Conservation (phyloP, 1,140 invertebrate genomes). For the Drosophila watanabei region DNA sequence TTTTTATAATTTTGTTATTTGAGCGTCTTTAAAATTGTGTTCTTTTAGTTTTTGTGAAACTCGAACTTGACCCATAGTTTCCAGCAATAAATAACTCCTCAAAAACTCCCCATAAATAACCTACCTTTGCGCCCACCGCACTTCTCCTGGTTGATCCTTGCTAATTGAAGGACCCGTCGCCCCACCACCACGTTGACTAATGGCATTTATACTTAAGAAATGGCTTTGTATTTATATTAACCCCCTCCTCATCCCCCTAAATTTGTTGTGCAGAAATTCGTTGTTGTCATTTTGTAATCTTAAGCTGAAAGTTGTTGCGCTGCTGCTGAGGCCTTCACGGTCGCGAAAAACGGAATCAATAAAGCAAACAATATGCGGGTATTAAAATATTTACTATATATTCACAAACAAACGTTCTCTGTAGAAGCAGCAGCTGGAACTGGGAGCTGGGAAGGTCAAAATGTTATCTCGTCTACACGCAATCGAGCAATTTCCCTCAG, state of each 20-base stretch:
- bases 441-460: constrained; percentile 62
- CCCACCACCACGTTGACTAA: constrained; percentile 40
- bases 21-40: not conserved
- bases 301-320: constrained; percentile 62
- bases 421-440: constrained; percentile 1
- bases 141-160: not conserved
- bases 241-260: not conserved
- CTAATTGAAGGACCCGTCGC: constrained; percentile 8
- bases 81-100: not conserved
- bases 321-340: constrained; percentile 37
- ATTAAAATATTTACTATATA: constrained; percentile 46
- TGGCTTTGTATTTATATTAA: constrained; percentile 58
- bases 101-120: constrained; percentile 5
- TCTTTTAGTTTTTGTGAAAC: not conserved
- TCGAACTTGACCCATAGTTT: constrained; percentile 3
- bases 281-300: constrained; percentile 69
- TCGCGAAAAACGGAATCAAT: constrained; percentile 49
- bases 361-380: constrained; percentile 57
- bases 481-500: constrained; percentile 42
- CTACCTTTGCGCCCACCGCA: not conserved
- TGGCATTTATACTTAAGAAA: constrained; percentile 73
- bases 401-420: constrained; percentile 22
- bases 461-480: constrained; percentile 73
- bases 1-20: too few relatives aligned
- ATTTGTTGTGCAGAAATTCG: constrained; percentile 42